phyloP scores from a whole-genome alignment of 2,113 vertebrate species.

The Equus quagga region DNA sequence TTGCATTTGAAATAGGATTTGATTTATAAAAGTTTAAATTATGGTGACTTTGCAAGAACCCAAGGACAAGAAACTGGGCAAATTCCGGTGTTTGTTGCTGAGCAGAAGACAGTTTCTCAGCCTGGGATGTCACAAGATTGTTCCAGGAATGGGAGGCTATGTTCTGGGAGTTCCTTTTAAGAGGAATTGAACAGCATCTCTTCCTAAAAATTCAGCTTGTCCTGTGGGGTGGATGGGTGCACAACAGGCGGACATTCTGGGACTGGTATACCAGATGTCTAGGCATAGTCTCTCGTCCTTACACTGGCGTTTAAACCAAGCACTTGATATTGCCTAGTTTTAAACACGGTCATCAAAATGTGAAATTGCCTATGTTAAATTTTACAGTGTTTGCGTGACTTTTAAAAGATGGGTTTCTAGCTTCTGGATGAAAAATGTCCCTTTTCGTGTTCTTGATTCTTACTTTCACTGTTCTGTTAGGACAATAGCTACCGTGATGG shows the following conservation, averaged over 20 bases:
- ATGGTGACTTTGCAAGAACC: slow-evolving; percentile 65
- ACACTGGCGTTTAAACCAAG: slow-evolving; percentile 40
- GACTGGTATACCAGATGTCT: slow-evolving; percentile 71
- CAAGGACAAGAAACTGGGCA: slow-evolving; percentile 65
- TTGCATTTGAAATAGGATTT: slow-evolving; percentile 72
- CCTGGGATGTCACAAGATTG: not conserved
- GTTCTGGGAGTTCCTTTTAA: not conserved
- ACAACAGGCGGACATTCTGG: not conserved
- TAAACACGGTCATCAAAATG: slow-evolving; percentile 65
- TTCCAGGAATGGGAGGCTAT: not conserved
- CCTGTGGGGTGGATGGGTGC: not conserved
- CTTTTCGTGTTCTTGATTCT: not conserved
- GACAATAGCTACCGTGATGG: not conserved
- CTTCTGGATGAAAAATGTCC: slow-evolving; percentile 60
- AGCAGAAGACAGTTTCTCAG: slow-evolving; percentile 43
- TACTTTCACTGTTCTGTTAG: not conserved
- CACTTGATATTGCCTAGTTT: slow-evolving; percentile 39
- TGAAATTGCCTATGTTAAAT: slow-evolving; percentile 72
- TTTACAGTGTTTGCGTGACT: slow-evolving; percentile 72
- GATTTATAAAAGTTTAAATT: slow-evolving; percentile 76
- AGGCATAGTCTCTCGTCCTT: slow-evolving; percentile 10
- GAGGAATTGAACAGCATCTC: not conserved
- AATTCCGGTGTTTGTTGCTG: not conserved
- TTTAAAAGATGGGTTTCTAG: slow-evolving; percentile 63
- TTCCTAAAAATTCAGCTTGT: not conserved